Conservation (phyloP, 2,888 invertebrate species). For the Malachius bipustulatus region DNA sequence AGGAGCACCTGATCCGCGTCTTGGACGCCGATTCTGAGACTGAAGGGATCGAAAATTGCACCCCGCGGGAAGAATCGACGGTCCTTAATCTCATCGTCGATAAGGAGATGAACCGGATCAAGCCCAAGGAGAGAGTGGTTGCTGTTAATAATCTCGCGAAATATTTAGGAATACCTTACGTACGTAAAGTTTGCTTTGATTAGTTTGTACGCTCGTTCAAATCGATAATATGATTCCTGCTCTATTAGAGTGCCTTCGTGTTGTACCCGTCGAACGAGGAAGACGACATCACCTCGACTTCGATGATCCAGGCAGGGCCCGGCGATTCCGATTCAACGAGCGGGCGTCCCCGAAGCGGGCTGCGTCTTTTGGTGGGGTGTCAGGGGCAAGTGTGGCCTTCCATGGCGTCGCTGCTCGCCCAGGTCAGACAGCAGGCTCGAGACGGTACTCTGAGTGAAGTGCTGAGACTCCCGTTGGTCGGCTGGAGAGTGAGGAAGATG, state of each 20-base stretch:
- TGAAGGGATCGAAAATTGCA: slow-evolving; percentile 24
- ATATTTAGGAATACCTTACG: slow-evolving; percentile 56
- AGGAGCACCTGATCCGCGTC: slow-evolving; percentile 58
- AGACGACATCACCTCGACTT: slow-evolving; percentile 37
- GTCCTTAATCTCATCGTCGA: slow-evolving; percentile 58
- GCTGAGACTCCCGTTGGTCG: slow-evolving; percentile 54
- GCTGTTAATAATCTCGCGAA: slow-evolving; percentile 59
- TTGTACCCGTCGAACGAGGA: slow-evolving; percentile 38
- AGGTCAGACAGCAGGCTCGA: slow-evolving; percentile 53
- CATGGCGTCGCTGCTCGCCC: slow-evolving; percentile 52
- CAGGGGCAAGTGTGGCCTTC: slow-evolving; percentile 56
- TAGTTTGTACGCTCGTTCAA: too few relatives aligned
- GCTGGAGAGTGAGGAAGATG: slow-evolving; percentile 52
- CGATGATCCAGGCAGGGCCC: slow-evolving; percentile 42
- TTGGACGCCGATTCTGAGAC: slow-evolving; percentile 25
- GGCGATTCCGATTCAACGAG: slow-evolving; percentile 39
- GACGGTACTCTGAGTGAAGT: slow-evolving; percentile 62
- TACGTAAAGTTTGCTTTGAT: slow-evolving; percentile 32
- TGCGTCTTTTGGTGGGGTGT: slow-evolving; percentile 61
- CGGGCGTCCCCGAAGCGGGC: slow-evolving; percentile 36
- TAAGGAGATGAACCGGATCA: slow-evolving; percentile 49
- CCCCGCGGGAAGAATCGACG: slow-evolving; percentile 31
- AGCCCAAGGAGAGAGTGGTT: slow-evolving; percentile 50
- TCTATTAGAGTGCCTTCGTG: slow-evolving; percentile 41
- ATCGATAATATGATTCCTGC: slow-evolving; percentile 6